Percentiles rank a stretch among this genome's conserved stretches.
Evolutionary conservation across 2,888 invertebrate species (phyloP).

Genomic region (Nemotelus pantherinus): DNA sequence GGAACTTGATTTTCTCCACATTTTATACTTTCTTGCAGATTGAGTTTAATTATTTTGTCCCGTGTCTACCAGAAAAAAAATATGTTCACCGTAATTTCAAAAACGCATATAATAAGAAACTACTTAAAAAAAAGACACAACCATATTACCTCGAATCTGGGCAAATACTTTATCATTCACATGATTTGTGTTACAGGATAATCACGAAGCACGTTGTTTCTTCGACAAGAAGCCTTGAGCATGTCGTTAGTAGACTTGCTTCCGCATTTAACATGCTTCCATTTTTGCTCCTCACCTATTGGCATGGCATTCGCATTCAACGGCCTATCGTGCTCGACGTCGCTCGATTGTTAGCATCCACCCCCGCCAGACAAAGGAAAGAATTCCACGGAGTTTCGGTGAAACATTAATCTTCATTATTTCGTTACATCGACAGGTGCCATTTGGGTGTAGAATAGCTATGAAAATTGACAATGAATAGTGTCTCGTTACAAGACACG

Average conservation of each 20-base stretch:
- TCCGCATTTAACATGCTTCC: too few species aligned
- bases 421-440: conserved; percentile 41
- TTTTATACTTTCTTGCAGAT: too few species aligned
- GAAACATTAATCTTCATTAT: conserved; percentile 42
- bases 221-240: background rate
- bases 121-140: conserved; percentile 21
- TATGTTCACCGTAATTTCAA: too few species aligned
- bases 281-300: too few species aligned
- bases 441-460: conserved; percentile 40
- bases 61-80: too few species aligned
- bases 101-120: background rate
- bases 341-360: too few species aligned
- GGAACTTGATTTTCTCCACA: too few species aligned
- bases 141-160: conserved; percentile 3
- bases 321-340: too few species aligned
- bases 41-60: too few species aligned
- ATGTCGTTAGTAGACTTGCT: background rate
- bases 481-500: conserved; percentile 18
- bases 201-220: conserved; percentile 2
- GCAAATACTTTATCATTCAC: conserved; percentile 7
- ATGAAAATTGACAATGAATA: conserved; percentile 38
- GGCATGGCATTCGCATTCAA: too few species aligned
- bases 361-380: too few species aligned
- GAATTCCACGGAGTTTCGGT: background rate
- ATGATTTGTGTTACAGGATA: conserved; percentile 5